Conservation (phyloP, 1,140 invertebrate species). For the Carposina sasakii region DNA sequence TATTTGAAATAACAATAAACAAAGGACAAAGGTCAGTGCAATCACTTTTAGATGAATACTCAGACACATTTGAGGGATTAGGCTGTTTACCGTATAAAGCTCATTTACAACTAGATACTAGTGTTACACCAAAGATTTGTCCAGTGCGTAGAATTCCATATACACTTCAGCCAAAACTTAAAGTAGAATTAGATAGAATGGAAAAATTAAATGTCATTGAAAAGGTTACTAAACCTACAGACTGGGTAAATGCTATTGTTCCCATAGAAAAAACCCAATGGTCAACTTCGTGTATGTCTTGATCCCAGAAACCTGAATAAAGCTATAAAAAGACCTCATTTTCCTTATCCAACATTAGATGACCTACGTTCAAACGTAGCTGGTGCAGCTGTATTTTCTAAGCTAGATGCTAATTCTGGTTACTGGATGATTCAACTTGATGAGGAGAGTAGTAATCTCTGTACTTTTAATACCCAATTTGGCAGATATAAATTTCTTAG, state of each 20-base stretch:
- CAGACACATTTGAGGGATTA: conserved; percentile 2
- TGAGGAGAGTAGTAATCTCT: conserved; percentile 21
- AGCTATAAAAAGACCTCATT: conserved; percentile 13
- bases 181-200: conserved; percentile 5
- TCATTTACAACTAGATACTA: conserved; percentile 3
- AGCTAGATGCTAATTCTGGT: conserved; percentile 19
- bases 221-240: conserved; percentile 38
- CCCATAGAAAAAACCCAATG: conserved; percentile 48
- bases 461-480: conserved; percentile 31
- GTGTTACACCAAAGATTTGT: not conserved
- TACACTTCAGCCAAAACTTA: conserved; percentile 4
- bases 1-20: not conserved
- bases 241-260: conserved; percentile 59
- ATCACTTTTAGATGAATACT: not conserved
- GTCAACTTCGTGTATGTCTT: conserved; percentile 48
- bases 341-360: conserved; percentile 10
- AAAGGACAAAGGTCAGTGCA: not conserved
- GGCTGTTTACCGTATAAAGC: conserved; percentile 3
- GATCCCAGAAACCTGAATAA: conserved; percentile 41
- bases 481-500: conserved; percentile 27
- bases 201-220: conserved; percentile 29
- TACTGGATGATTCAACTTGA: conserved; percentile 28
- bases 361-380: conserved; percentile 17
- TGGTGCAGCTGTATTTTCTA: conserved; percentile 15
- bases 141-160: conserved; percentile 5